Conservation (phyloP, 2,797 vertebrate species). For the Enteromius unitaeniatus region DNA sequence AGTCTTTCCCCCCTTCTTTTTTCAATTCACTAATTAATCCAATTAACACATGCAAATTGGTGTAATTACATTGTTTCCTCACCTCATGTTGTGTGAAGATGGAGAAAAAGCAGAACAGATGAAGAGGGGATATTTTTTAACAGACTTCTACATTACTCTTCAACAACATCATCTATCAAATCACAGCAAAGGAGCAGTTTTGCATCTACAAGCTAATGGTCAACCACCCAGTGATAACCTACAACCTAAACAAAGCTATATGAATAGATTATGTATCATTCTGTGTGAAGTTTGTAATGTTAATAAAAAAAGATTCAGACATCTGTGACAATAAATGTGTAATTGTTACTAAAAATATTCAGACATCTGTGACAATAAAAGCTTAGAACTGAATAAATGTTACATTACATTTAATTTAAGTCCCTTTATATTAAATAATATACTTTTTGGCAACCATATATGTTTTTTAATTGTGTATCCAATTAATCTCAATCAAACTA, state of each 20-base stretch:
- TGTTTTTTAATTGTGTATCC: too few species aligned
- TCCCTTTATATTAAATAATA: neutral
- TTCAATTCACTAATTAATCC: constrained; percentile 69
- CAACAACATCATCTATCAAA: neutral
- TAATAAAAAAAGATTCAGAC: neutral
- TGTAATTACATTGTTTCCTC: constrained; percentile 69
- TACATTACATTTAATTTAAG: neutral
- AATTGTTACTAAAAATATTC: neutral
- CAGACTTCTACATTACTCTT: constrained; percentile 2
- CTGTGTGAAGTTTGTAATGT: neutral
- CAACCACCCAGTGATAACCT: neutral
- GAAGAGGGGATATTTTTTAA: constrained; percentile 53
- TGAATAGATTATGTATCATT: neutral
- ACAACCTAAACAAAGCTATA: neutral
- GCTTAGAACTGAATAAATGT: neutral
- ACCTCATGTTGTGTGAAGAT: constrained; percentile 68
- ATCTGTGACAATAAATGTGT: neutral
- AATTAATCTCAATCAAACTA: too few species aligned
- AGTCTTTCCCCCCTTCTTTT: constrained; percentile 10
- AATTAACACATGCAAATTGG: constrained; percentile 73
- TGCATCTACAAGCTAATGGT: neutral
- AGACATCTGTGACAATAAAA: neutral
- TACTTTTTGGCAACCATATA: too few species aligned
- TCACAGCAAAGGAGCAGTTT: neutral
- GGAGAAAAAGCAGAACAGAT: constrained; percentile 40